phyloP scores from a whole-genome alignment of 2,888 invertebrate genomes.

The Meghimatium bilineatum region DNA sequence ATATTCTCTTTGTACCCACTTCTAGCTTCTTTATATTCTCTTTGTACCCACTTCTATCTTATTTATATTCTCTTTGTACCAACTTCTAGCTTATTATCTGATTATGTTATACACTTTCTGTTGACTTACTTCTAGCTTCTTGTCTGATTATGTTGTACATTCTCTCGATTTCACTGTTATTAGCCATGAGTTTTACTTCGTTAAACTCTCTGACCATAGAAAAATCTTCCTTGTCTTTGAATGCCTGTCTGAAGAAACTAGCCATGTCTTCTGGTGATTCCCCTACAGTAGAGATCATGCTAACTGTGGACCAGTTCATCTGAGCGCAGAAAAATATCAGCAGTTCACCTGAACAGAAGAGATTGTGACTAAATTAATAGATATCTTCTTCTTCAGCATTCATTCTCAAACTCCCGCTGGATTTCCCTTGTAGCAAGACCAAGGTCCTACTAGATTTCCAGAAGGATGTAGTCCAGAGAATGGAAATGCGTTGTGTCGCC shows the following conservation, averaged over 20 bases:
- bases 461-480: no score
- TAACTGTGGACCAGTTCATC: slow-evolving; percentile 47
- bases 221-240: slow-evolving; percentile 52
- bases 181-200: slow-evolving; percentile 50
- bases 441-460: no score
- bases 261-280: slow-evolving; percentile 43
- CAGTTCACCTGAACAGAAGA: slow-evolving; percentile 44
- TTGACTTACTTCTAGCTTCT: slow-evolving; percentile 69
- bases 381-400: no score
- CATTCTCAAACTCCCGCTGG: no score
- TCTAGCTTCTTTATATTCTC: no score
- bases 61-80: no score
- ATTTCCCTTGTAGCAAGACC: no score
- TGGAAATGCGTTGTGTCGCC: no score
- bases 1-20: no score
- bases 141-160: slow-evolving; percentile 59
- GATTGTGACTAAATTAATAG: no score
- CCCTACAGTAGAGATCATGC: slow-evolving; percentile 50
- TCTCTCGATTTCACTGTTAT: slow-evolving; percentile 48
- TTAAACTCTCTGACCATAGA: slow-evolving; percentile 59
- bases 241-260: slow-evolving; percentile 40
- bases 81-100: background rate
- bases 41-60: no score
- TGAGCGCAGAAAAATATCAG: slow-evolving; percentile 49
- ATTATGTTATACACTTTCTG: background rate